phyloP scores from a whole-genome alignment of 2,797 vertebrate species.

The Coregonus ussuriensis region DNA sequence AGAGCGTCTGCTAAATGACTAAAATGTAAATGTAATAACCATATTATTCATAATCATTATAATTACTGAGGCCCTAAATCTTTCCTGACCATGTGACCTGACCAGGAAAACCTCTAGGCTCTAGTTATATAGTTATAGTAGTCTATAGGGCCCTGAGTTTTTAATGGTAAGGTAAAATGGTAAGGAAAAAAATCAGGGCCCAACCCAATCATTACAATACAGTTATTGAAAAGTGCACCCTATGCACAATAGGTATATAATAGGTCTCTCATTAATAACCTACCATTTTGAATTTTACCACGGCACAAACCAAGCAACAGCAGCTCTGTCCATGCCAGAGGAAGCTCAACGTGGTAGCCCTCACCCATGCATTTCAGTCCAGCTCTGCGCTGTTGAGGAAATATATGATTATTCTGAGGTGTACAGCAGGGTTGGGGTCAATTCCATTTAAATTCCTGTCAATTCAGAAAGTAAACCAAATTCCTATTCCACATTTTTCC shows the following conservation, averaged over 20 bases:
- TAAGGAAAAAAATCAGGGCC: neutral
- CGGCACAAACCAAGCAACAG: conserved; percentile 71
- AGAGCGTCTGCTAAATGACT: no score
- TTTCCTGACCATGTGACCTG: neutral
- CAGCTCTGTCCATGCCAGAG: conserved; percentile 62
- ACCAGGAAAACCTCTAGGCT: neutral
- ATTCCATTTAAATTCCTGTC: neutral
- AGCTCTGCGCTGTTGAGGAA: conserved; percentile 53
- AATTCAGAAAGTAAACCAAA: neutral
- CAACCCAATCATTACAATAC: neutral
- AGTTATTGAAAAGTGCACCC: neutral
- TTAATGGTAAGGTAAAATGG: neutral
- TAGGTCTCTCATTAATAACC: neutral
- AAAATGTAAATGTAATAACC: no score
- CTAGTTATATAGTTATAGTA: neutral
- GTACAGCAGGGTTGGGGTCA: neutral
- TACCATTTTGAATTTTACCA: conserved; percentile 74
- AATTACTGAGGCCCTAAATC: neutral
- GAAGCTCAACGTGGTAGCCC: conserved; percentile 57
- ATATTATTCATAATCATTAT: neutral
- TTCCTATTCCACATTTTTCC: neutral
- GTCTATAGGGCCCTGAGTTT: no score
- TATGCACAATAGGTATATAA: neutral
- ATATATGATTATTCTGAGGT: neutral
- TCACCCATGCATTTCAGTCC: conserved; percentile 52